These are phyloP conservation scores for Pygmarrhopalites habei DNA, from an alignment of 1,140 invertebrate genomes.

Conservation along the genomic window DNA sequence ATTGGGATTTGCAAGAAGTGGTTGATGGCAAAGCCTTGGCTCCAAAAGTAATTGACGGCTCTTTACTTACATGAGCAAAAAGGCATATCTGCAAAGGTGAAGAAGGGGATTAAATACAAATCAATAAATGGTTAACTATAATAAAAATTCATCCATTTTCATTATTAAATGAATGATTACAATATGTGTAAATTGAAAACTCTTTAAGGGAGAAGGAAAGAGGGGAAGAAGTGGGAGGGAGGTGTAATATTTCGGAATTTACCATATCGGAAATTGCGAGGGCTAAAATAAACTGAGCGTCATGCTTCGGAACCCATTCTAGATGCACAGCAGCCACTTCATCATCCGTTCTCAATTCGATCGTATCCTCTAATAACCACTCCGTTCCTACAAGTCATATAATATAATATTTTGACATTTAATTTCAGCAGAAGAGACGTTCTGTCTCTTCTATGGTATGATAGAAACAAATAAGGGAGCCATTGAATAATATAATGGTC, in stretches of 20 bases:
- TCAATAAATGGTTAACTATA: too few relatives aligned
- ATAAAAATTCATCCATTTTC: too few relatives aligned
- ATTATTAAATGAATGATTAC: too few relatives aligned
- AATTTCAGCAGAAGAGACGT: too few relatives aligned
- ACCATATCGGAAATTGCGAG: slow-evolving; percentile 88
- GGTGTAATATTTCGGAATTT: slow-evolving; percentile 7
- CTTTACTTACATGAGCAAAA: slow-evolving; percentile 41
- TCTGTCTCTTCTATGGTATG: too few relatives aligned
- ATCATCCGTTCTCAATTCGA: slow-evolving; percentile 62
- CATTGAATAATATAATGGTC: too few relatives aligned
- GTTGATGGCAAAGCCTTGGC: slow-evolving; percentile 37
- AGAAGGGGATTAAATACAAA: slow-evolving; percentile 12
- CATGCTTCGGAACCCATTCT: slow-evolving; percentile 98
- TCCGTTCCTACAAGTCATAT: slow-evolving; percentile 60
- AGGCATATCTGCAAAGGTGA: slow-evolving; percentile 26
- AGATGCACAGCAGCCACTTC: slow-evolving; percentile 61
- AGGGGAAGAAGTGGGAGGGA: too few relatives aligned
- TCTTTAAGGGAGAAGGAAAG: too few relatives aligned
- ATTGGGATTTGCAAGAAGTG: slow-evolving; percentile 37
- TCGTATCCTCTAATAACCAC: slow-evolving; percentile 98
- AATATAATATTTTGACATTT: too few relatives aligned
- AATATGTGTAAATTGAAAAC: too few relatives aligned
- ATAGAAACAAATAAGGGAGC: too few relatives aligned
- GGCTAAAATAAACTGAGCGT: slow-evolving; percentile 95
- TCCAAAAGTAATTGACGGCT: slow-evolving; percentile 39